Conservation (phyloP, 1,140 invertebrate genomes). For the Philopotamus ludificatus region DNA sequence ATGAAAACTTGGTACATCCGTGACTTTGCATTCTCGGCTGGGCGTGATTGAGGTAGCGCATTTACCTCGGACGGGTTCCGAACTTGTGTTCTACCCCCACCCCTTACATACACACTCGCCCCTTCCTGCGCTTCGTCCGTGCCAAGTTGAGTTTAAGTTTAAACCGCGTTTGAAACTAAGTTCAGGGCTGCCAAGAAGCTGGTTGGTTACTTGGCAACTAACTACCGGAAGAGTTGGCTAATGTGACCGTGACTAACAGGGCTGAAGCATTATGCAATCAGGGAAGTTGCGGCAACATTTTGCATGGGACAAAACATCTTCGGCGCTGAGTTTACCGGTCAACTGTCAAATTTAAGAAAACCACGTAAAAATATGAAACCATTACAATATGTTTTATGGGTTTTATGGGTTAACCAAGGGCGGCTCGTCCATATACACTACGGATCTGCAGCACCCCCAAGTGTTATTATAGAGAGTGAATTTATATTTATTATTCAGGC, state of each 20-base stretch:
- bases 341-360: too few relatives aligned
- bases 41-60: conserved; percentile 1
- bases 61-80: conserved; percentile 6
- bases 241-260: conserved; percentile 23
- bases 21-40: background rate
- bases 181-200: conserved; percentile 22
- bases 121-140: too few relatives aligned
- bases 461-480: too few relatives aligned
- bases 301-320: too few relatives aligned
- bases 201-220: conserved; percentile 22
- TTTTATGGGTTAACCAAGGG: too few relatives aligned
- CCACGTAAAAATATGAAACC: too few relatives aligned
- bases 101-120: too few relatives aligned
- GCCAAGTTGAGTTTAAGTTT: conserved; percentile 26
- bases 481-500: too few relatives aligned
- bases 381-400: too few relatives aligned
- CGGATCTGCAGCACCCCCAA: too few relatives aligned
- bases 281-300: background rate
- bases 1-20: background rate
- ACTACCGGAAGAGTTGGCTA: conserved; percentile 23
- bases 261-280: conserved; percentile 19
- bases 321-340: too few relatives aligned
- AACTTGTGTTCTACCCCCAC: conserved; percentile 1
- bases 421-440: too few relatives aligned
- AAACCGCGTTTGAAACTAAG: conserved; percentile 31